Evolutionary conservation across 2,888 invertebrate species (phyloP).

Genomic region (Phorcus lineatus): DNA sequence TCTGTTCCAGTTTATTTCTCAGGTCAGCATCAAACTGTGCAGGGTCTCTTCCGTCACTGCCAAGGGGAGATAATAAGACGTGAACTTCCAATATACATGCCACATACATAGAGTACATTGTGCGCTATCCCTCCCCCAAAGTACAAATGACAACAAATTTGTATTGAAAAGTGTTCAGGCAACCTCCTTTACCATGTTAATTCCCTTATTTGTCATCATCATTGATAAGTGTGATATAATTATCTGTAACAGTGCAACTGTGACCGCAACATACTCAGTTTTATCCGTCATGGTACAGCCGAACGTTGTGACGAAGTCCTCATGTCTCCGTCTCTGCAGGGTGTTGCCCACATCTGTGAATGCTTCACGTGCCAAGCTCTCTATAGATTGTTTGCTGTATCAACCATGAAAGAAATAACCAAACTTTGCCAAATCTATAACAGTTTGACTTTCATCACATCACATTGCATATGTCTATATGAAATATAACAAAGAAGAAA

Average conservation of each 20-base stretch:
- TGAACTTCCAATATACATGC: not conserved
- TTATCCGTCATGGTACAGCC: constrained; percentile 52
- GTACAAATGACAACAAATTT: too few species aligned
- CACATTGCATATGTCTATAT: not conserved
- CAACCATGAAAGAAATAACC: not conserved
- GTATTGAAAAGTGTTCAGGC: too few species aligned
- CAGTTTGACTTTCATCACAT: not conserved
- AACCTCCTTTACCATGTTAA: too few species aligned
- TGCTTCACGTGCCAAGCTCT: constrained; percentile 79
- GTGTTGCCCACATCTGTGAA: constrained; percentile 82
- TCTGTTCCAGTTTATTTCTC: constrained; percentile 79
- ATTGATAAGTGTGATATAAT: too few species aligned
- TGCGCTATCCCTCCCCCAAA: too few species aligned
- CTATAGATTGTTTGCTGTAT: constrained; percentile 53
- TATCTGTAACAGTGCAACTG: too few species aligned
- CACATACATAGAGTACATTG: too few species aligned
- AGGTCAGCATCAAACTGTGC: constrained; percentile 79
- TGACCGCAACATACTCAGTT: not conserved
- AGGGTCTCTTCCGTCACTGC: constrained; percentile 79
- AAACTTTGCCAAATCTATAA: not conserved
- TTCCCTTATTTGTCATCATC: too few species aligned
- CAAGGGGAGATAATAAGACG: not conserved
- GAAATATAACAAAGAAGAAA: not conserved
- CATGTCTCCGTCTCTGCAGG: constrained; percentile 81
- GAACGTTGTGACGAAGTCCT: constrained; percentile 77